Base-by-base conservation (phyloP, 2,113 vertebrate genomes). In the Eulacestoma nigropectus region DNA sequence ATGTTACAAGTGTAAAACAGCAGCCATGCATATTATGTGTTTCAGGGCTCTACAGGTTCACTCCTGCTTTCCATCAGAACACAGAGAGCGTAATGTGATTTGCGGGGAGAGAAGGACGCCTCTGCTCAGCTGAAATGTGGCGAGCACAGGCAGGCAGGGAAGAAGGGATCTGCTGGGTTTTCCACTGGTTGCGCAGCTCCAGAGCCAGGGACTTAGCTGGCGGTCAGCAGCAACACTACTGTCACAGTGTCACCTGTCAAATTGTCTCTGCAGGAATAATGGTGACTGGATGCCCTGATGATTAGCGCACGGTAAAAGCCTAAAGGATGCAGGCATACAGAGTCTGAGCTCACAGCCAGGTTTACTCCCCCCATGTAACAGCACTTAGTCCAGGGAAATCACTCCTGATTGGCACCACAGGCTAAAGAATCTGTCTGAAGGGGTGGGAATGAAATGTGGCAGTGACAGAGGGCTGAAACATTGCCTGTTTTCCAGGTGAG, bases 1-100 rank as follows among this genome's bases (percentile, higher is more conserved):
- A 96, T 96, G 68, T 95, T 97, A 96, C 88, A 96, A 82, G 74
- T 73, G 91, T 96, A 95, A 88, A 96, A 93, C 78, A 94, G 93
- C 89, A 95, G 81, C 93, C 62, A 63, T 84, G 65, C 92, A 93
- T 97, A 95, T 84, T 73, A 88, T 63, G 67, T 69, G 65, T 91
- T 94, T 70, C 87, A 22, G 57, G 70, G 27, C 88, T 96, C 96
- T 93, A 83, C 90, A 93, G 84, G 94, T 96, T 96, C 50, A 86
- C 73, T 53, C 52, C 62, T 6, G 9, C 39, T 83, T 95, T 91
- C 59, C 39, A 29, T 56, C 73, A 55, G 62, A 95, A 69, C 89
- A 92, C 42, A 93, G 87, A 77, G 23, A 73, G 17, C 0, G 0
- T 67, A 87, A 83, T 84, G 37, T 11, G 22, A 83, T 92, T 82